phyloP scores from a whole-genome alignment of 1,140 invertebrate species.

The Trachymyrmex septentrionalis region DNA sequence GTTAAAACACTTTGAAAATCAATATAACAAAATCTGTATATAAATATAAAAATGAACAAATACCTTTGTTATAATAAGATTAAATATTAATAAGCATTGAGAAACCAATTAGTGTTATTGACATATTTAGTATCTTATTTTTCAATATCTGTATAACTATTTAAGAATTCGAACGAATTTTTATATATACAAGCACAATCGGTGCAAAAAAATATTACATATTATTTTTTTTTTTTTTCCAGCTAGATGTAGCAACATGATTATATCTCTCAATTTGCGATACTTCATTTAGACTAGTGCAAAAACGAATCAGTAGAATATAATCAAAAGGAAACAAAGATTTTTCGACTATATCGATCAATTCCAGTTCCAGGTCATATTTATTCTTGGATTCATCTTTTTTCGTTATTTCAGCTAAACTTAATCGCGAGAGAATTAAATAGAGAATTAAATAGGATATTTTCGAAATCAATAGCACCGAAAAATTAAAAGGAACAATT shows the following conservation, averaged over 20 bases:
- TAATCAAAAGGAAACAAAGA: conserved; percentile 5
- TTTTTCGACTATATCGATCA: neutral
- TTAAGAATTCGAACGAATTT: neutral
- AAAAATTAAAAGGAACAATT: neutral
- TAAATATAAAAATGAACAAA: neutral
- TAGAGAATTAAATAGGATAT: neutral
- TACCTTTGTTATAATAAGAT: neutral
- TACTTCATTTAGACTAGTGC: neutral
- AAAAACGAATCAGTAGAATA: neutral
- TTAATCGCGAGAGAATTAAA: neutral
- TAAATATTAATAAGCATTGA: neutral
- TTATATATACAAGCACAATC: neutral
- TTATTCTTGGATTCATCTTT: conserved; percentile 34
- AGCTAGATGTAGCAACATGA: neutral
- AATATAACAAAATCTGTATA: neutral
- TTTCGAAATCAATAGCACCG: neutral
- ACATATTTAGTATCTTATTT: neutral
- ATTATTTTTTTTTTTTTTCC: no score
- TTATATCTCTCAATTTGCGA: neutral
- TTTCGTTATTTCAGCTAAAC: neutral
- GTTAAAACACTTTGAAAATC: neutral
- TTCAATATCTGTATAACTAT: neutral
- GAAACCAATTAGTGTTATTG: neutral
- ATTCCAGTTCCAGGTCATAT: neutral
- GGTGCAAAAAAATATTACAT: neutral